phyloP scores from a whole-genome alignment of 2,888 invertebrate genomes.

The Ormyrus pomaceus region DNA sequence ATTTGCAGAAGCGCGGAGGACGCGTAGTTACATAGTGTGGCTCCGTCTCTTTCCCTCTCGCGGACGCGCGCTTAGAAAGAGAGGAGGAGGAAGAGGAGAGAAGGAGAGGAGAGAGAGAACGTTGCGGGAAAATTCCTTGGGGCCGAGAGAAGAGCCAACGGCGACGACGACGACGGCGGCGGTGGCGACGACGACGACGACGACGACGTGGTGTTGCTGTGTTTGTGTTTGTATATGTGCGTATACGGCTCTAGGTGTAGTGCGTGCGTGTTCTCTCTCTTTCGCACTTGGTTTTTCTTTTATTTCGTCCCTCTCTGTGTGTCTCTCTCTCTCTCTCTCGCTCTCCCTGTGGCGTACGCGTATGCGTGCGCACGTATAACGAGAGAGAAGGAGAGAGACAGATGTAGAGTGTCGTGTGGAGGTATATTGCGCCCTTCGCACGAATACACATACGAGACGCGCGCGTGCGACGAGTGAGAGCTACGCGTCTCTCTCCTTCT shows the following conservation, averaged over 20 bases:
- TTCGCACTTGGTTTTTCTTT: neutral
- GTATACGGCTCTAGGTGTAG: conserved; percentile 4
- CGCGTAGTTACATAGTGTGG: conserved; percentile 67
- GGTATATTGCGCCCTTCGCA: conserved; percentile 49
- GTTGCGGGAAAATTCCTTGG: conserved; percentile 46
- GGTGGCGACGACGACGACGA: conserved; percentile 19
- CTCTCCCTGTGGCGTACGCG: neutral
- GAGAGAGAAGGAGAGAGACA: conserved; percentile 8
- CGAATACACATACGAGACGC: neutral
- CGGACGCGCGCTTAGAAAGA: conserved; percentile 26
- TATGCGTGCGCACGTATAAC: neutral
- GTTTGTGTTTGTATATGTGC: conserved; percentile 16
- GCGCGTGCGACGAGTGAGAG: conserved; percentile 21
- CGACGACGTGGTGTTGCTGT: conserved; percentile 9
- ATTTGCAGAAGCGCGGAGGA: conserved; percentile 75
- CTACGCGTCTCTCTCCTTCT: conserved; percentile 36
- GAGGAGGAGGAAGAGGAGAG: conserved; percentile 12
- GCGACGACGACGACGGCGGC: conserved; percentile 24
- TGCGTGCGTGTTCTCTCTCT: conserved; percentile 22
- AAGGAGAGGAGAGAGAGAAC: conserved; percentile 5
- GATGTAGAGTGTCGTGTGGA: conserved; percentile 6
- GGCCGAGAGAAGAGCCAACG: conserved; percentile 16
- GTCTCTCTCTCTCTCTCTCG: neutral
- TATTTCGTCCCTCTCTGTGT: neutral
- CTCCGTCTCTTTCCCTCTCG: conserved; percentile 54